phyloP scores from a whole-genome alignment of 2,888 invertebrate genomes.

The Nephrotoma flavescens region DNA sequence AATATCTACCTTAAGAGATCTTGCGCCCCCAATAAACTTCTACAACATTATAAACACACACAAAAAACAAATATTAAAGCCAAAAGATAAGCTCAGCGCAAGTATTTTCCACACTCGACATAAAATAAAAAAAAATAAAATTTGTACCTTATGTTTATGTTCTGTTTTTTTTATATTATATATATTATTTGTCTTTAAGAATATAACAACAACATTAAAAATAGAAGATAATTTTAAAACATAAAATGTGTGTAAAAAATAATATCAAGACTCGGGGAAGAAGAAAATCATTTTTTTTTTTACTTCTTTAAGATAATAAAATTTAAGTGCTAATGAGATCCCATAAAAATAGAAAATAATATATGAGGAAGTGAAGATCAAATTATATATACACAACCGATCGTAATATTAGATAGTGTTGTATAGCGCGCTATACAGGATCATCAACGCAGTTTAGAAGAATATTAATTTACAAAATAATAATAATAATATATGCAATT shows the following conservation, averaged over 20 bases:
- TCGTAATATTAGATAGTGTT: background rate
- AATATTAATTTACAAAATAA: background rate
- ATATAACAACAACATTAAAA: conserved; percentile 1
- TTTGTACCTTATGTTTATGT: background rate
- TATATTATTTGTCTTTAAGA: background rate
- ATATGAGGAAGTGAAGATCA: conserved; percentile 4
- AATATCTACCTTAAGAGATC: background rate
- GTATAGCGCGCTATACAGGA: background rate
- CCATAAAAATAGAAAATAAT: conserved; percentile 3
- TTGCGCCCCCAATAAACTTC: background rate
- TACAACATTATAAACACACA: background rate
- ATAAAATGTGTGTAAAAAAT: background rate
- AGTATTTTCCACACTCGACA: background rate
- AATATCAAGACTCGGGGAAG: background rate
- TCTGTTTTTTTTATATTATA: background rate
- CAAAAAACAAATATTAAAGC: background rate
- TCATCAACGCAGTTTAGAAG: background rate
- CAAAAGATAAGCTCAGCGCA: background rate
- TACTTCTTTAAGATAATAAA: conserved; percentile 4
- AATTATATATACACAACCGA: conserved; percentile 3
- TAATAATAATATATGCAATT: background rate
- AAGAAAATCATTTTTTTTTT: background rate
- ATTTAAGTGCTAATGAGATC: conserved; percentile 5
- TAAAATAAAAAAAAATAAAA: background rate
- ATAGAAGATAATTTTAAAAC: background rate